These are phyloP conservation scores for Strix occidentalis DNA, from an alignment of 2,797 vertebrate genomes.

Conservation along the genomic window DNA sequence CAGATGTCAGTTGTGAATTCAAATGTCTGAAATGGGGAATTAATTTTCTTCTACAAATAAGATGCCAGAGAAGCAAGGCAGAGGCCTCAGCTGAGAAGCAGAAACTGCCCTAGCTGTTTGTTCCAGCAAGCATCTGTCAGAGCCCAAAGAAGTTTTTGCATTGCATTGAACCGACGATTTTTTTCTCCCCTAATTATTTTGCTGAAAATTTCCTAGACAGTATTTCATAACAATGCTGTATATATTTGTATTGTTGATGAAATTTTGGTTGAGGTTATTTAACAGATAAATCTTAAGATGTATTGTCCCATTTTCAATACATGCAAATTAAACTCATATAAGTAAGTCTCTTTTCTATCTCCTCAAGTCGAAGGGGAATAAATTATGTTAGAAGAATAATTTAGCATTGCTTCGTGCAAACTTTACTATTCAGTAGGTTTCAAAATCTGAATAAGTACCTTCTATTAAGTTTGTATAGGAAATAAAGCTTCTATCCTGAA, in stretches of 20 bases:
- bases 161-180: neutral
- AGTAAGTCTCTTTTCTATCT: neutral
- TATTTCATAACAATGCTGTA: neutral
- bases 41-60: neutral
- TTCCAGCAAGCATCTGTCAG: neutral
- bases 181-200: neutral
- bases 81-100: neutral
- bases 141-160: neutral
- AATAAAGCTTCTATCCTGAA: neutral
- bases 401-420: neutral
- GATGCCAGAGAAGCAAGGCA: neutral
- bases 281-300: neutral
- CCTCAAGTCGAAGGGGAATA: neutral
- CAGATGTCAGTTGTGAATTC: neutral
- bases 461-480: neutral
- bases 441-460: neutral
- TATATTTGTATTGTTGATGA: neutral
- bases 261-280: neutral
- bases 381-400: neutral
- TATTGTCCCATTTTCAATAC: neutral
- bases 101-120: neutral
- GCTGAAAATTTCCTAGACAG: neutral
- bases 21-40: neutral
- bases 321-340: neutral
- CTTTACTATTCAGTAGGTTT: neutral